Evolutionary conservation across 2,797 vertebrate genomes (phyloP).

Genomic region (Semotilus atromaculatus): DNA sequence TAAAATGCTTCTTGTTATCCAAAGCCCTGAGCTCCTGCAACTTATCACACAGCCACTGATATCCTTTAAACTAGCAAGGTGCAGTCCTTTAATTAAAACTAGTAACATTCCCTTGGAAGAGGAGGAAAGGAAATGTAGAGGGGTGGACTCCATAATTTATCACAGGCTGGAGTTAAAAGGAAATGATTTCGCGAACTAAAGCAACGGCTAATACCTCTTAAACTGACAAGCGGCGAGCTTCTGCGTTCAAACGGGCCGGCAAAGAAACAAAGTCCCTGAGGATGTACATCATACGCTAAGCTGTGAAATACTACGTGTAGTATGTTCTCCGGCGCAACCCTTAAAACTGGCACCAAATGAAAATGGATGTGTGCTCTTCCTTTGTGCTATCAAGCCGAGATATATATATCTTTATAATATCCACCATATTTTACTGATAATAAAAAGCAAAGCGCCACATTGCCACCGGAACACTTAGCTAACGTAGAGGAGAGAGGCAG

Average conservation of each 20-base stretch:
- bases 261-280: slow-evolving; percentile 47
- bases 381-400: slow-evolving; percentile 56
- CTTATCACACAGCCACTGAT: slow-evolving; percentile 82
- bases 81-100: slow-evolving; percentile 85
- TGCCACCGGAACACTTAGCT: slow-evolving; percentile 72
- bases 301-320: slow-evolving; percentile 48
- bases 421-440: slow-evolving; percentile 66
- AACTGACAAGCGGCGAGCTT: slow-evolving; percentile 49
- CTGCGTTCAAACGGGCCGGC: slow-evolving; percentile 29
- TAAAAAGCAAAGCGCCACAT: slow-evolving; percentile 65
- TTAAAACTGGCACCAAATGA: slow-evolving; percentile 71
- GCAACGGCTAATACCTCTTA: slow-evolving; percentile 66
- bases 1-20: slow-evolving; percentile 83
- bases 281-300: slow-evolving; percentile 50
- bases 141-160: slow-evolving; percentile 76
- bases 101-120: slow-evolving; percentile 73
- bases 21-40: slow-evolving; percentile 79
- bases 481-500: slow-evolving; percentile 65
- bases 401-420: slow-evolving; percentile 66
- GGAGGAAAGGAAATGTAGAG: slow-evolving; percentile 65
- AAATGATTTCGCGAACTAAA: slow-evolving; percentile 58
- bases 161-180: slow-evolving; percentile 63
- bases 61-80: slow-evolving; percentile 85
- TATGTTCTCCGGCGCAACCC: slow-evolving; percentile 56
- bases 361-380: slow-evolving; percentile 60